Evolutionary conservation across 2,113 vertebrate genomes (phyloP).

Genomic region (Engystomops pustulosus): DNA sequence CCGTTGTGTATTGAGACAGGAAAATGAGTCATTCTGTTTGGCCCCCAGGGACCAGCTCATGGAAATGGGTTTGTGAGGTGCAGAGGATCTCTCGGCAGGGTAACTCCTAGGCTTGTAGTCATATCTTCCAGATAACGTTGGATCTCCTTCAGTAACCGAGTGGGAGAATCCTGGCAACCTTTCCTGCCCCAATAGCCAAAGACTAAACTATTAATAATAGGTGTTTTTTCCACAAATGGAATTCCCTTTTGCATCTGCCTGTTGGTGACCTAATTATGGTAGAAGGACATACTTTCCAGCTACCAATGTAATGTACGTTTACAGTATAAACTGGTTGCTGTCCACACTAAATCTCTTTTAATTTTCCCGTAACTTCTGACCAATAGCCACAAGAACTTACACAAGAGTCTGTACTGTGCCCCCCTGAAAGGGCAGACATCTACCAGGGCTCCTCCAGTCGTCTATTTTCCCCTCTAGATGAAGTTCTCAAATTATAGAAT

Average conservation of each 20-base stretch:
- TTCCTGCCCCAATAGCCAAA: constrained; percentile 21
- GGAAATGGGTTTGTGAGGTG: constrained; percentile 19
- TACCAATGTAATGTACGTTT: constrained; percentile 25
- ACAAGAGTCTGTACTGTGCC: neutral
- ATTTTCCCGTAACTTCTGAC: neutral
- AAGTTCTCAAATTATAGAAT: no score
- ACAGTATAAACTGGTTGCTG: constrained; percentile 31
- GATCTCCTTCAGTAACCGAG: constrained; percentile 35
- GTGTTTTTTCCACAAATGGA: constrained; percentile 47
- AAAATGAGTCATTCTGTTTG: constrained; percentile 46
- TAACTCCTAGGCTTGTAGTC: constrained; percentile 32
- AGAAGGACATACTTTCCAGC: constrained; percentile 39
- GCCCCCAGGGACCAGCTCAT: constrained; percentile 23
- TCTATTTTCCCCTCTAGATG: no score
- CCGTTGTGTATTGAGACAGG: constrained; percentile 39
- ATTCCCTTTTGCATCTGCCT: constrained; percentile 46
- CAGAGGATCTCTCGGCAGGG: neutral
- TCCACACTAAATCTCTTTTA: constrained; percentile 8
- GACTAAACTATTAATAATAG: constrained; percentile 42
- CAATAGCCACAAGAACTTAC: neutral
- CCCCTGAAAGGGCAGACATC: neutral
- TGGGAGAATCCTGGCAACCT: constrained; percentile 38
- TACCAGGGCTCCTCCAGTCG: no score
- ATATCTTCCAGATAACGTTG: constrained; percentile 48
- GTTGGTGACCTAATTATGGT: constrained; percentile 37